Conservation (phyloP, 1,140 invertebrate genomes). For the Drosophila auraria region DNA sequence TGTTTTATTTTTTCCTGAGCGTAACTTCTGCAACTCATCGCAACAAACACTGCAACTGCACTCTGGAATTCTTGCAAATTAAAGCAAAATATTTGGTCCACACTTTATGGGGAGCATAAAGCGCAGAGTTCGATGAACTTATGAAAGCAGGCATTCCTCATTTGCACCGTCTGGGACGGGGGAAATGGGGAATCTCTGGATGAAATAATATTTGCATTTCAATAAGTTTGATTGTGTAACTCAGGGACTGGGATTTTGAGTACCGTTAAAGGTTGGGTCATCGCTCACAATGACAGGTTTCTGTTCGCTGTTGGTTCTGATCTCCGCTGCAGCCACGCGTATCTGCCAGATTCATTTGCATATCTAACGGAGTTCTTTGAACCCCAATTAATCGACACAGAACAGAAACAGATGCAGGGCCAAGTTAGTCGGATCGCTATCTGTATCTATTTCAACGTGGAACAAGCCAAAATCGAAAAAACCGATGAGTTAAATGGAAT, state of each 20-base stretch:
- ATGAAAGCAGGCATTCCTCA: conserved; percentile 41
- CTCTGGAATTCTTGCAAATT: conserved; percentile 19
- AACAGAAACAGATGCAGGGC: conserved; percentile 36
- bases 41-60: conserved; percentile 6
- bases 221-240: conserved; percentile 73
- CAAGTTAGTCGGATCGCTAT: conserved; percentile 19
- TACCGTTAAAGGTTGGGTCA: conserved; percentile 68
- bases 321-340: conserved; percentile 64
- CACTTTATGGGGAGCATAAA: conserved; percentile 8
- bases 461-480: conserved; percentile 15
- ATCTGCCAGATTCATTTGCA: conserved; percentile 78
- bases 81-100: conserved; percentile 30
- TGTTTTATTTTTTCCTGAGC: conserved; percentile 7
- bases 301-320: conserved; percentile 13
- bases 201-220: conserved; percentile 72
- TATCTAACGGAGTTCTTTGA: conserved; percentile 71
- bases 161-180: background rate
- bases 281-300: conserved; percentile 49
- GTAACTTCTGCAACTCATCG: conserved; percentile 17
- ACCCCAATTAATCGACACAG: conserved; percentile 46
- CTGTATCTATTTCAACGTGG: conserved; percentile 17
- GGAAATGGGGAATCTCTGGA: conserved; percentile 4
- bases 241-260: conserved; percentile 9
- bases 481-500: conserved; percentile 34
- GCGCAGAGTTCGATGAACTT: conserved; percentile 61